phyloP scores from a whole-genome alignment of 2,113 vertebrate species.

The Charina bottae region DNA sequence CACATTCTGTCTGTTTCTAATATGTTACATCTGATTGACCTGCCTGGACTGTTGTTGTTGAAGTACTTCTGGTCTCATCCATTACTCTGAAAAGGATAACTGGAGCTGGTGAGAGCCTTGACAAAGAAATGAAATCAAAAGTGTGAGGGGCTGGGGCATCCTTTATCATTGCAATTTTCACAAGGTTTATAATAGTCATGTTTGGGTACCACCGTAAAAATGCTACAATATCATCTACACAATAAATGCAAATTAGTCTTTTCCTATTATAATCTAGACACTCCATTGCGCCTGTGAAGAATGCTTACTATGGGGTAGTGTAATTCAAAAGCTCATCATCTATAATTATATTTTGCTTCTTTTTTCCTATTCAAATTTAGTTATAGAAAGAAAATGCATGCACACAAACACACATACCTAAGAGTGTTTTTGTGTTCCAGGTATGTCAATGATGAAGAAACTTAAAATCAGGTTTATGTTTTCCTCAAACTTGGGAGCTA shows the following conservation, averaged over 20 bases:
- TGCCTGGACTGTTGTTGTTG: constrained; percentile 30
- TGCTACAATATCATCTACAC: constrained; percentile 56
- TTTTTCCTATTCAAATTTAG: background rate
- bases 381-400: background rate
- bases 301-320: background rate
- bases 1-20: constrained; percentile 58
- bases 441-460: background rate
- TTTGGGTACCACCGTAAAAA: constrained; percentile 68
- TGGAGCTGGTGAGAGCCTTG: constrained; percentile 43
- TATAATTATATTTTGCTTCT: background rate
- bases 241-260: constrained; percentile 62
- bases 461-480: background rate
- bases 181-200: constrained; percentile 71
- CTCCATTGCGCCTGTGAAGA: background rate
- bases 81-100: constrained; percentile 30
- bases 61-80: constrained; percentile 47
- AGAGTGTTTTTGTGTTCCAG: background rate
- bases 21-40: constrained; percentile 57
- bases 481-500: constrained; percentile 11
- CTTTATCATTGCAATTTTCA: constrained; percentile 69
- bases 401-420: background rate
- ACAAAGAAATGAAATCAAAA: constrained; percentile 51
- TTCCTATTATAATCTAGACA: constrained; percentile 28
- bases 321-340: background rate
- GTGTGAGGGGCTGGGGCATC: constrained; percentile 61